A percentile compares a stretch with the other conserved stretches of the same genome.
Conservation (phyloP, 2,888 invertebrate species). For the Malthinus seriepunctatus region DNA sequence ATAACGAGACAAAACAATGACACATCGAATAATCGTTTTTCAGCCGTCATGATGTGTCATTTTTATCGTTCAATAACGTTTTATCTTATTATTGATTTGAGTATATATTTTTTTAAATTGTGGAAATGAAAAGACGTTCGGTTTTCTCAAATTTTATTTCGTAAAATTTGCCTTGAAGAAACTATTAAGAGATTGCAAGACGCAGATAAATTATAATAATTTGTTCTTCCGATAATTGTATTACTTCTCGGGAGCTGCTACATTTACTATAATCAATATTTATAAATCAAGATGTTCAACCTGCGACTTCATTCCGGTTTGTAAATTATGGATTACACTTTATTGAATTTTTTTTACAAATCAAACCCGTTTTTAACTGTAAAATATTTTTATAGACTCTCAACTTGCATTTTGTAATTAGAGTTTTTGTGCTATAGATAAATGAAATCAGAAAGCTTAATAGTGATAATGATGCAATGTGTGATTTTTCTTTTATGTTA, state of each 20-base stretch:
- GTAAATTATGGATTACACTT: neutral
- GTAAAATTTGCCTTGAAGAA: constrained; percentile 11
- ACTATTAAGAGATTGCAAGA: constrained; percentile 21
- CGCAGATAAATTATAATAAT: constrained; percentile 19
- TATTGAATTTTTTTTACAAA: constrained; percentile 1
- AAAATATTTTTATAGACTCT: neutral
- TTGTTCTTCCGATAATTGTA: constrained; percentile 19
- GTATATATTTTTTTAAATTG: too few species aligned
- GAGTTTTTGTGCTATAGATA: too few species aligned
- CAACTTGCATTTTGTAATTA: too few species aligned
- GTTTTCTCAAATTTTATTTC: constrained; percentile 29
- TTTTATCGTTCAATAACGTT: too few species aligned
- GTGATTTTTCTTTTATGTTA: too few species aligned
- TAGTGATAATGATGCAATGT: too few species aligned
- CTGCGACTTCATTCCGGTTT: constrained; percentile 3
- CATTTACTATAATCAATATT: constrained; percentile 17
- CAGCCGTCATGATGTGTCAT: too few species aligned
- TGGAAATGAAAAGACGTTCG: constrained; percentile 31
- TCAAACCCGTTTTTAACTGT: neutral
- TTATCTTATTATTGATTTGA: too few species aligned
- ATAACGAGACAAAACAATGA: too few species aligned
- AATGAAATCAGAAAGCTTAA: too few species aligned
- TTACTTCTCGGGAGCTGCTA: neutral
- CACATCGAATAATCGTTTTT: too few species aligned
- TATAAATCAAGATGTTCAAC: constrained; percentile 5